Percentiles rank a stretch among this genome's conserved stretches.
Evolutionary conservation across 2,113 vertebrate genomes (phyloP).

Genomic region (Herpetotheres cachinnans): DNA sequence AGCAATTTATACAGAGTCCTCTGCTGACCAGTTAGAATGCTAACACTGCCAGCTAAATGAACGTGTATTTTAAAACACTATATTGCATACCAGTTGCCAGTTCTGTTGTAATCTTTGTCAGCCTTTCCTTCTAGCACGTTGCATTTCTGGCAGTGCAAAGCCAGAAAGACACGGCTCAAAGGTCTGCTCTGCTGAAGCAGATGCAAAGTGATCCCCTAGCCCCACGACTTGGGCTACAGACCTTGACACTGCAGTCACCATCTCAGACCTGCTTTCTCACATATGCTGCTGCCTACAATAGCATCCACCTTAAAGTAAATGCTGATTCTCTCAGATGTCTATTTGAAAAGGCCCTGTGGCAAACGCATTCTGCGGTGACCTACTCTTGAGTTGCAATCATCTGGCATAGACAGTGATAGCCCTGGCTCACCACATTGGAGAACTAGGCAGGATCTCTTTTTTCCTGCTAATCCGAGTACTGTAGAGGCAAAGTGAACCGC

Average conservation of each 20-base stretch:
- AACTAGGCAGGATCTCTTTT: background rate
- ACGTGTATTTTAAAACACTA: fast-evolving
- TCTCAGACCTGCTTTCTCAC: background rate
- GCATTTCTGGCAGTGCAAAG: background rate
- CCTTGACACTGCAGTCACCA: background rate
- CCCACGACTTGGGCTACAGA: background rate
- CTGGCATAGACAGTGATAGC: background rate
- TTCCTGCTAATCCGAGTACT: background rate
- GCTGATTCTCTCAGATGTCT: background rate
- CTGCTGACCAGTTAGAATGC: no score
- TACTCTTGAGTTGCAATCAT: background rate
- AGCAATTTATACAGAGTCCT: background rate
- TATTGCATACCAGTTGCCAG: fast-evolving
- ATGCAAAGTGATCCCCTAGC: background rate
- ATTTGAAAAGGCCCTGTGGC: background rate
- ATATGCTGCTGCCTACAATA: background rate
- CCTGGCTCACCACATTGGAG: background rate
- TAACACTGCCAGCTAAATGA: background rate
- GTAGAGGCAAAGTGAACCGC: background rate
- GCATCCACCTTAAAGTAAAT: background rate
- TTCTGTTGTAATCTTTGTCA: background rate
- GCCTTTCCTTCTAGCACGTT: background rate
- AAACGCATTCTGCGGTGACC: background rate
- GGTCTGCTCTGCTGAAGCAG: background rate
- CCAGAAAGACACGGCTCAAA: background rate